phyloP scores from a whole-genome alignment of 2,113 vertebrate genomes.

The Gymnarchus niloticus region DNA sequence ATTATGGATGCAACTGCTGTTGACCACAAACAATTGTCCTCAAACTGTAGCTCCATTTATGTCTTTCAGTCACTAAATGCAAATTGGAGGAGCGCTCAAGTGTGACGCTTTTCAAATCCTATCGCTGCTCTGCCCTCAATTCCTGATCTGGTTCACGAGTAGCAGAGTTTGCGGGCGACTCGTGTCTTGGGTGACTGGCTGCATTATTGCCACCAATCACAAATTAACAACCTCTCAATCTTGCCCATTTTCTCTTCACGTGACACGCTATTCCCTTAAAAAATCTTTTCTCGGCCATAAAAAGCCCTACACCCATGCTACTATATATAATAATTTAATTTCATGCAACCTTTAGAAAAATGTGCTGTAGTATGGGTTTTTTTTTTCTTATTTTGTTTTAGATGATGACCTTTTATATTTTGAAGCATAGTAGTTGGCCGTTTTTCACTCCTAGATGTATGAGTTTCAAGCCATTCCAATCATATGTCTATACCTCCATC shows the following conservation, averaged over 20 bases:
- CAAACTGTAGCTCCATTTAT: slow-evolving; percentile 34
- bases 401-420: neutral
- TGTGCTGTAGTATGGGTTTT: too few species aligned
- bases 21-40: slow-evolving; percentile 45
- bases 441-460: neutral
- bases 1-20: slow-evolving; percentile 30
- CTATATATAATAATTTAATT: neutral
- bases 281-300: neutral
- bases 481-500: too few species aligned
- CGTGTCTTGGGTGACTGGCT: slow-evolving; percentile 58
- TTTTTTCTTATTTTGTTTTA: too few species aligned
- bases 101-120: slow-evolving; percentile 45
- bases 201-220: slow-evolving; percentile 61
- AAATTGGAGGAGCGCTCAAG: slow-evolving; percentile 38
- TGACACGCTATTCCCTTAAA: neutral
- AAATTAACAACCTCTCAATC: slow-evolving; percentile 51
- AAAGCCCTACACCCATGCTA: neutral
- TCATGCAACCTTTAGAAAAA: neutral
- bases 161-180: slow-evolving; percentile 48
- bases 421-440: neutral
- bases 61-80: slow-evolving; percentile 42
- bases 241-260: neutral
- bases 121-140: slow-evolving; percentile 51
- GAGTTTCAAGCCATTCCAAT: too few species aligned
- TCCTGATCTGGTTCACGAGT: slow-evolving; percentile 55